phyloP scores from a whole-genome alignment of 2,797 vertebrate genomes.

The Enteromius anoplus region DNA sequence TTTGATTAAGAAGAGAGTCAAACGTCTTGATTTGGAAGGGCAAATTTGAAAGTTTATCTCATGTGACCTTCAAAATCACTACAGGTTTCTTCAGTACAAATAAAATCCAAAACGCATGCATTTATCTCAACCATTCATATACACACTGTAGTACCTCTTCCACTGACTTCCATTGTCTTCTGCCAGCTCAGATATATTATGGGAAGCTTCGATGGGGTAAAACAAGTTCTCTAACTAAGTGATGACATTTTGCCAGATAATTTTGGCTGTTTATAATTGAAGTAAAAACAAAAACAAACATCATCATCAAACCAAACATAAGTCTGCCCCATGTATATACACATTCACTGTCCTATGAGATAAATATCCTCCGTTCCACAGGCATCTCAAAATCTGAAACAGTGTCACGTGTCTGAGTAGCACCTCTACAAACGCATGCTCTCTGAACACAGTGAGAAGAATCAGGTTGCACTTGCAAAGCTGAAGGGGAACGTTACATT shows the following conservation, averaged over 20 bases:
- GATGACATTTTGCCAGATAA: neutral
- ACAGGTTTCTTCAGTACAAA: conserved; percentile 50
- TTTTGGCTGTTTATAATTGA: neutral
- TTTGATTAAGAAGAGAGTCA: neutral
- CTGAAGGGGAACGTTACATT: neutral
- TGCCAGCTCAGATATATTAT: conserved; percentile 6
- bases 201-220: conserved; percentile 11
- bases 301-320: neutral
- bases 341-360: conserved; percentile 24
- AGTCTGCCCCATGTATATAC: neutral
- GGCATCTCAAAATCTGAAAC: neutral
- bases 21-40: neutral
- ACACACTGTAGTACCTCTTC: conserved; percentile 20
- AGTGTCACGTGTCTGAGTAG: neutral
- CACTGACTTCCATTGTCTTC: neutral
- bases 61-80: conserved; percentile 27
- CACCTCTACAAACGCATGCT: neutral
- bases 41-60: conserved; percentile 31
- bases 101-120: conserved; percentile 48
- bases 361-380: conserved; percentile 15
- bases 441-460: conserved; percentile 7
- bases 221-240: conserved; percentile 6
- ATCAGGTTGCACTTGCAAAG: neutral
- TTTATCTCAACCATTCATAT: conserved; percentile 41
- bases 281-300: neutral